Conservation (phyloP, 2,797 vertebrate genomes). For the Gambusia yucatana region DNA sequence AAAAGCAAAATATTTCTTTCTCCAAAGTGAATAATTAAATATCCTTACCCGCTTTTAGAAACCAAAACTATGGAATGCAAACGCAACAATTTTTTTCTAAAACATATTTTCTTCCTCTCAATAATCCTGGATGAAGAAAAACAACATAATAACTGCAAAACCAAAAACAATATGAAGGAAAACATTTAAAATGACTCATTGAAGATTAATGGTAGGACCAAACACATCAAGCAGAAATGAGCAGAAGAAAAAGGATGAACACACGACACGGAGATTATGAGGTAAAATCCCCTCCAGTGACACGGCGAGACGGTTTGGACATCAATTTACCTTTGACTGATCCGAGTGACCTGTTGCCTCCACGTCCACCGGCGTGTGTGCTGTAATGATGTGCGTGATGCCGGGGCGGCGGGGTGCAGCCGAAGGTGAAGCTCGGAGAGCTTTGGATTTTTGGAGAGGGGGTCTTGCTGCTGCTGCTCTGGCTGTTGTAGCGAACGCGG, state of each 20-base stretch:
- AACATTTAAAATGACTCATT: neutral
- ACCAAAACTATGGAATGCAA: neutral
- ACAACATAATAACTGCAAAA: neutral
- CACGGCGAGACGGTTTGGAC: slow-evolving; percentile 1
- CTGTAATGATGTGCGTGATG: slow-evolving; percentile 63
- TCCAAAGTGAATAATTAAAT: neutral
- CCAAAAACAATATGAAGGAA: neutral
- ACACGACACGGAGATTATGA: neutral
- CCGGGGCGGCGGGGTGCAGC: slow-evolving; percentile 75
- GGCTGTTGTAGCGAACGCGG: slow-evolving; percentile 85
- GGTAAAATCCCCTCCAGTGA: neutral
- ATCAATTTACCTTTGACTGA: slow-evolving; percentile 88
- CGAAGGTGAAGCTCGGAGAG: slow-evolving; percentile 90
- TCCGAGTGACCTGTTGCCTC: slow-evolving; percentile 76
- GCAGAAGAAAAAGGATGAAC: neutral
- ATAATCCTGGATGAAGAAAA: neutral
- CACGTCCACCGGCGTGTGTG: slow-evolving; percentile 61
- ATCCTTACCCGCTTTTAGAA: neutral
- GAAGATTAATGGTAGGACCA: neutral
- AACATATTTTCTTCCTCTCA: neutral
- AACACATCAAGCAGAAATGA: slow-evolving; percentile 7
- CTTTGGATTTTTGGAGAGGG: slow-evolving; percentile 85
- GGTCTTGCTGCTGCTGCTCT: slow-evolving; percentile 84
- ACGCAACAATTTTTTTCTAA: neutral
- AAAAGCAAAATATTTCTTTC: neutral